Percentiles rank a stretch among this genome's conserved stretches.
These are phyloP conservation scores for Bedellia somnulentella DNA, from an alignment of 2,888 invertebrate species.

Conservation along the genomic window DNA sequence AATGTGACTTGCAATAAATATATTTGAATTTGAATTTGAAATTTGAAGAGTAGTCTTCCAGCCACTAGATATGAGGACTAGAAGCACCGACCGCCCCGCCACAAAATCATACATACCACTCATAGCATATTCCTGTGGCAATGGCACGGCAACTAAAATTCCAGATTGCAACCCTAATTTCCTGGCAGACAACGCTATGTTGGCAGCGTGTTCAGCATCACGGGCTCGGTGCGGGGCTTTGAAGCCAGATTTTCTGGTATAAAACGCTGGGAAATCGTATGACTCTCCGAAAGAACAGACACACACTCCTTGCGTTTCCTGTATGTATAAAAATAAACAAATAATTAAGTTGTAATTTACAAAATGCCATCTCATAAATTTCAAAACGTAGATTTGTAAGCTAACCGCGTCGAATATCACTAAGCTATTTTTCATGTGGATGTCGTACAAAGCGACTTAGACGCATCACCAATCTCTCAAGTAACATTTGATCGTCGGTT, in stretches of 20 bases:
- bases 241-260: slow-evolving; percentile 74
- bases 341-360: neutral
- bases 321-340: slow-evolving; percentile 5
- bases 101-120: slow-evolving; percentile 49
- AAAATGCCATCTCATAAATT: too few species aligned
- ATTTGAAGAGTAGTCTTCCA: too few species aligned
- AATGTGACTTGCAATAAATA: too few species aligned
- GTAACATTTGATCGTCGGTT: too few species aligned
- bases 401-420: too few species aligned
- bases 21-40: too few species aligned
- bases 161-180: slow-evolving; percentile 67
- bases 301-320: slow-evolving; percentile 95
- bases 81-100: too few species aligned
- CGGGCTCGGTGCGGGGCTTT: slow-evolving; percentile 71
- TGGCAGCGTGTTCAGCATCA: slow-evolving; percentile 69
- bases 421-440: too few species aligned
- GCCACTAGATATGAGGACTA: too few species aligned
- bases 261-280: slow-evolving; percentile 90
- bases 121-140: slow-evolving; percentile 73
- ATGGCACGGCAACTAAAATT: slow-evolving; percentile 87
- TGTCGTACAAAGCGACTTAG: too few species aligned
- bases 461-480: too few species aligned
- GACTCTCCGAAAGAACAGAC: slow-evolving; percentile 76
- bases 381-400: too few species aligned
- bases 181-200: slow-evolving; percentile 61